phyloP scores from a whole-genome alignment of 2,797 vertebrate genomes.

The Triplophysa yarkandensis region DNA sequence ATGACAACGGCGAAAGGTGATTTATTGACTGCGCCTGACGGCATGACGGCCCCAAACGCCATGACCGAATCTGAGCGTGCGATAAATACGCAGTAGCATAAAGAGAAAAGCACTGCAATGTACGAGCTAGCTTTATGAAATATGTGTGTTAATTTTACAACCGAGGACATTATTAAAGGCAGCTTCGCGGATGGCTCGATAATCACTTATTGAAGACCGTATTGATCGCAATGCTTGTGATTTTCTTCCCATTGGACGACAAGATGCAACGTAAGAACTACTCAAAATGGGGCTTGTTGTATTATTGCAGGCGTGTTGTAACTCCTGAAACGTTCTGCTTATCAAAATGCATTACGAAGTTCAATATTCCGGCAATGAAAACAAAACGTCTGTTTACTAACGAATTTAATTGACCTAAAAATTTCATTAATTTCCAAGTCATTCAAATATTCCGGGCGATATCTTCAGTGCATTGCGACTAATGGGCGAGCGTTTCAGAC shows the following conservation, averaged over 20 bases:
- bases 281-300: slow-evolving; percentile 24
- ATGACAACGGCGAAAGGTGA: slow-evolving; percentile 74
- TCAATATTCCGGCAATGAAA: background rate
- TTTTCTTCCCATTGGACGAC: slow-evolving; percentile 10
- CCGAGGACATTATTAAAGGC: slow-evolving; percentile 24
- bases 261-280: slow-evolving; percentile 26
- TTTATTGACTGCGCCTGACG: slow-evolving; percentile 74
- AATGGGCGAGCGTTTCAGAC: slow-evolving; percentile 32
- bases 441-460: slow-evolving; percentile 47
- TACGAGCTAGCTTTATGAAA: slow-evolving; percentile 51
- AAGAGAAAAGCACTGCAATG: slow-evolving; percentile 53
- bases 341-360: background rate
- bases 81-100: slow-evolving; percentile 24
- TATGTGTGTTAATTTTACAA: slow-evolving; percentile 26
- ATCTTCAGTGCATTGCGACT: slow-evolving; percentile 20
- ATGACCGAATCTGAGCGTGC: slow-evolving; percentile 53
- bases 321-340: background rate
- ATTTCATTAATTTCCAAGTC: slow-evolving; percentile 45
- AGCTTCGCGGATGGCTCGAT: slow-evolving; percentile 28
- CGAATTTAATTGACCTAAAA: slow-evolving; percentile 31
- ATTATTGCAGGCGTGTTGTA: background rate
- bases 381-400: slow-evolving; percentile 27
- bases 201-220: slow-evolving; percentile 42
- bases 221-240: slow-evolving; percentile 11
- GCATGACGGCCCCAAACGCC: slow-evolving; percentile 63